Evolutionary conservation across 2,888 invertebrate species (phyloP).

Genomic region (Malacosoma neustria): DNA sequence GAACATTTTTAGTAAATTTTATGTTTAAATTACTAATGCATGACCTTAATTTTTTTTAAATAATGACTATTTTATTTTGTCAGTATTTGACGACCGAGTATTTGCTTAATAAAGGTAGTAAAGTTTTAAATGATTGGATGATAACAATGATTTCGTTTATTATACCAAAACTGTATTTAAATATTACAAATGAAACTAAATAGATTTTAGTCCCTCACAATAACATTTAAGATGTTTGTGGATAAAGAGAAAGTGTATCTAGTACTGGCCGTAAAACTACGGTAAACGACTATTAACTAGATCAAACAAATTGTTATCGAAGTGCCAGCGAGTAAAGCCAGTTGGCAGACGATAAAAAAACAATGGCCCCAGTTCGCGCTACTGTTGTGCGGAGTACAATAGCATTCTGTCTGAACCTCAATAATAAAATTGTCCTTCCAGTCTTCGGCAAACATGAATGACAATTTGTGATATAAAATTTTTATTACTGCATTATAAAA

Average conservation of each 20-base stretch:
- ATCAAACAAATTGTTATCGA: conserved; percentile 17
- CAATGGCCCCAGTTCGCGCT: conserved; percentile 20
- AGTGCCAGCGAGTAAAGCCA: conserved; percentile 19
- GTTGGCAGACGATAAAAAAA: conserved; percentile 26
- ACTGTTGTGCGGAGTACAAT: conserved; percentile 25
- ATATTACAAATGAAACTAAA: no score
- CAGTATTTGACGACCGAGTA: no score
- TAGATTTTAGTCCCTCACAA: no score
- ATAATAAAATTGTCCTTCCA: conserved; percentile 29
- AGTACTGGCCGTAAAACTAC: not conserved
- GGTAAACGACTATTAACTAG: conserved; percentile 2
- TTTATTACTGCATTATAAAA: conserved; percentile 19
- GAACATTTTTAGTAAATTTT: no score
- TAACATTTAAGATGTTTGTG: no score
- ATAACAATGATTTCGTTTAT: no score
- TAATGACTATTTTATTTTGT: no score
- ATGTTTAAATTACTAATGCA: no score
- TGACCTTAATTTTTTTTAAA: no score
- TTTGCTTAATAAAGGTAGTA: no score
- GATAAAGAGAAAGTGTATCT: not conserved
- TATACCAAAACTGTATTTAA: no score
- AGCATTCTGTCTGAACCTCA: conserved; percentile 23
- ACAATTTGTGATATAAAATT: conserved; percentile 29
- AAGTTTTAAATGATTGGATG: no score
- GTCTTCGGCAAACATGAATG: conserved; percentile 23